Evolutionary conservation across 2,797 vertebrate species (phyloP), one percentile per base, ranked within the genome.

Genomic region (Lerista edwardsae): DNA sequence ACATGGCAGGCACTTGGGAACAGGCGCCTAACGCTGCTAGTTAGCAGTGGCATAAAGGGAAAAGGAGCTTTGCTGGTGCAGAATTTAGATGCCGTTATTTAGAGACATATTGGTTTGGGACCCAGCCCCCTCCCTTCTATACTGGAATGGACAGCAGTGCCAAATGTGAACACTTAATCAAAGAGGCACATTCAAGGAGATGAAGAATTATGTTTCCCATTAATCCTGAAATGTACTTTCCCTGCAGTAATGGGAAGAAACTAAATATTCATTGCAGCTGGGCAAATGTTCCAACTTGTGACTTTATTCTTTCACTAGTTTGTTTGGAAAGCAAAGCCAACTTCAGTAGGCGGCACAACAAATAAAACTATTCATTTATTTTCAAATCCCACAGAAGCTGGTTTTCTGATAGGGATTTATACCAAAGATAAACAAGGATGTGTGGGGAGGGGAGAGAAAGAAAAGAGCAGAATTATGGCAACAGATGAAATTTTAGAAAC

Each of bases 341-440:
- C 79, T 91, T 91, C 82, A 47, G 69, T 92, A 85, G 55, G n/a
- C 75, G 86, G 21, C 0, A 47, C 34, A 88, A 10, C 27, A 85
- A 77, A 69, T 31, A 85, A 59, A 82, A 47, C 68, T 65, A 62
- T 19, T 74, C 25, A 44, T 82, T 86, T 83, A 75, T 85, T 68
- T 75, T 83, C 44, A 72, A 88, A 79, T 47, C 17, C 41, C 67
- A 1, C 59, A 41, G 57, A 84, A 80, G 57, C 77, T 80, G 72
- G 57, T 39, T 71, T 71, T 44, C 17, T 47, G 39, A 62, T 51
- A n/a, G 23, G 21, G 27, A 1, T 86, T 86, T 82, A 27, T 10
- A 44, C 5, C 3, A 83, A 41, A 44, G 69, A n/a, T 77, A 79
- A 44, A 68, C 44, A 83, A 19, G 36, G 39, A 1, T 59, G 8